Evolutionary conservation across 2,888 invertebrate species (phyloP).

Genomic region (Kryphioiulus occultus): DNA sequence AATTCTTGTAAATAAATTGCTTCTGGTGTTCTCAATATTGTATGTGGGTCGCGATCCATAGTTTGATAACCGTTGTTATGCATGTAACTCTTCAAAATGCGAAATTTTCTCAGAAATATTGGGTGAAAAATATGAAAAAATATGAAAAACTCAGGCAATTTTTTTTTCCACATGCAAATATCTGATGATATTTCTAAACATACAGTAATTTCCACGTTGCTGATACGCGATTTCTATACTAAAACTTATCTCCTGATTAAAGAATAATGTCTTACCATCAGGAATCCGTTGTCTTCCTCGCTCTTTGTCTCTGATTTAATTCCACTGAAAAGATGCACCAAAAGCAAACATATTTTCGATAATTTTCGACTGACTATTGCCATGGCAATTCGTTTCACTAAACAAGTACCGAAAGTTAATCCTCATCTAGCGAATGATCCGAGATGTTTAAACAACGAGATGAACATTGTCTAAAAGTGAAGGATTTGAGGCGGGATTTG

Average conservation of each 20-base stretch:
- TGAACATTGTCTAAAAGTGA: neutral
- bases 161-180: no score
- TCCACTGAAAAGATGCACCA: neutral
- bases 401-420: neutral
- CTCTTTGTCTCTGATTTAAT: neutral
- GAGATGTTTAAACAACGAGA: neutral
- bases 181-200: no score
- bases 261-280: neutral
- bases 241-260: neutral
- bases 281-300: neutral
- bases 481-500: neutral
- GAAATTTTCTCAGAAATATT: no score
- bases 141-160: no score
- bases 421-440: neutral
- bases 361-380: neutral
- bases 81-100: no score
- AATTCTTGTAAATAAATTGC: no score
- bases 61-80: no score
- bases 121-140: no score
- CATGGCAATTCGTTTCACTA: neutral
- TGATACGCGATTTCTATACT: no score
- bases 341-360: neutral
- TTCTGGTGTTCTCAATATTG: no score
- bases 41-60: no score
- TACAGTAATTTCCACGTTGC: no score